Evolutionary conservation across 92 coral and sea anemone genomes (phyloP).

Genomic region (Actinostola sp.): DNA sequence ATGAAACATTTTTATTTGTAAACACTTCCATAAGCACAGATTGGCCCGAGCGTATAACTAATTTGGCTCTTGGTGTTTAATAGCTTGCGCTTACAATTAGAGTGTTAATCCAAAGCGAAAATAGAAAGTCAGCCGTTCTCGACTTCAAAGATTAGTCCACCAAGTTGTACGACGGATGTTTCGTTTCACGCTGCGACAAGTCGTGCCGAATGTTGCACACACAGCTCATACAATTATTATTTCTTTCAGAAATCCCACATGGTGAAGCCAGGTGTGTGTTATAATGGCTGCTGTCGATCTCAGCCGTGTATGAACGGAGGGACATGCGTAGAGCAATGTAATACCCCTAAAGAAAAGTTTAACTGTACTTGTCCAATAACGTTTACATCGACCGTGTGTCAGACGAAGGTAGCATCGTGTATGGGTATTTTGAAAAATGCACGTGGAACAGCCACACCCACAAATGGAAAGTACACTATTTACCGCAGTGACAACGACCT

Average conservation of each 20-base stretch:
- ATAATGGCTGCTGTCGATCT: constrained; percentile 13
- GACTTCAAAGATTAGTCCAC: too few relatives aligned
- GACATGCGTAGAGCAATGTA: constrained; percentile 19
- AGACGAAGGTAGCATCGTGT: constrained; percentile 3
- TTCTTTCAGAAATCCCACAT: constrained; percentile 9
- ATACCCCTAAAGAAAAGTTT: constrained; percentile 2
- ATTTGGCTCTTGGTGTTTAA: too few relatives aligned
- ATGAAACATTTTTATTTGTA: too few relatives aligned
- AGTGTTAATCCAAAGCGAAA: too few relatives aligned
- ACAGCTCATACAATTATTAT: too few relatives aligned
- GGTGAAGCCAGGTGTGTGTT: constrained; percentile 16
- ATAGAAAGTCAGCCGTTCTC: too few relatives aligned
- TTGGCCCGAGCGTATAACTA: too few relatives aligned
- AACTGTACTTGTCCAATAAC: constrained; percentile 13
- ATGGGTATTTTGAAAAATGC: not conserved
- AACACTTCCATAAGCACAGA: too few relatives aligned
- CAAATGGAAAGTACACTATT: constrained; percentile 10
- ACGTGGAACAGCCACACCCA: not conserved
- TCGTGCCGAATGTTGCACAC: too few relatives aligned
- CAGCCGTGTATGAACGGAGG: constrained; percentile 43
- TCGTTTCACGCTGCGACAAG: too few relatives aligned
- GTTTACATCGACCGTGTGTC: constrained; percentile 5
- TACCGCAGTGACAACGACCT: not conserved
- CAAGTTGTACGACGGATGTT: too few relatives aligned
- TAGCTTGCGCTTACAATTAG: too few relatives aligned